These are phyloP conservation scores for Chlorodrepanis virens DNA, from an alignment of 2,113 vertebrate genomes.

Conservation along the genomic window DNA sequence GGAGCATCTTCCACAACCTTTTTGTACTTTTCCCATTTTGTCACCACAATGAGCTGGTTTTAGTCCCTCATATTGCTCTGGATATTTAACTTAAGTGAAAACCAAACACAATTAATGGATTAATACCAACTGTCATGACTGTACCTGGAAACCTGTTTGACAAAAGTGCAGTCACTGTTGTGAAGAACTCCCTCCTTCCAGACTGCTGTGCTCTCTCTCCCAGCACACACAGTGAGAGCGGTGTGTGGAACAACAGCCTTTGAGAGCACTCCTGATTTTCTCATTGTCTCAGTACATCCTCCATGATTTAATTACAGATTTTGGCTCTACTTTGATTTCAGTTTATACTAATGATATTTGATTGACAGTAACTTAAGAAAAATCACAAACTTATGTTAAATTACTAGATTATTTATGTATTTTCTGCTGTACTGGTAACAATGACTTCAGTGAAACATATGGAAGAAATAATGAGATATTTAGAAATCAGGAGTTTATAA, in stretches of 20 bases:
- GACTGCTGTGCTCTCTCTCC: background rate
- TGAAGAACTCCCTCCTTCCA: background rate
- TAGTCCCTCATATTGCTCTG: background rate
- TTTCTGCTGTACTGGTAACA: slow-evolving; percentile 70
- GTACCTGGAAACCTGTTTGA: background rate
- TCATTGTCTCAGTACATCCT: slow-evolving; percentile 46
- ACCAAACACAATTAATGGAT: background rate
- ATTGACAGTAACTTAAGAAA: slow-evolving; percentile 75
- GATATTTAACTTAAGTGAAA: background rate
- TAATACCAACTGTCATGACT: background rate
- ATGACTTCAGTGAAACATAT: slow-evolving; percentile 75
- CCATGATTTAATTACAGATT: slow-evolving; percentile 53
- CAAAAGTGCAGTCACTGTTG: background rate
- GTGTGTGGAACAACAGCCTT: background rate
- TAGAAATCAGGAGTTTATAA: slow-evolving; percentile 73
- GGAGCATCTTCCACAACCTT: background rate
- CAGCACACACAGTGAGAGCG: background rate
- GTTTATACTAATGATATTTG: slow-evolving; percentile 62
- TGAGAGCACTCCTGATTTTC: background rate
- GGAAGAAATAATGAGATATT: slow-evolving; percentile 73
- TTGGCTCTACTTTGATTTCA: slow-evolving; percentile 68
- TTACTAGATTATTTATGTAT: slow-evolving; percentile 70
- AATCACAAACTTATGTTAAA: slow-evolving; percentile 62
- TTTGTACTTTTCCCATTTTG: background rate
- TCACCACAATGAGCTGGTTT: background rate